Conservation (phyloP, 1,140 invertebrate species). For the Melitaea cinxia region DNA sequence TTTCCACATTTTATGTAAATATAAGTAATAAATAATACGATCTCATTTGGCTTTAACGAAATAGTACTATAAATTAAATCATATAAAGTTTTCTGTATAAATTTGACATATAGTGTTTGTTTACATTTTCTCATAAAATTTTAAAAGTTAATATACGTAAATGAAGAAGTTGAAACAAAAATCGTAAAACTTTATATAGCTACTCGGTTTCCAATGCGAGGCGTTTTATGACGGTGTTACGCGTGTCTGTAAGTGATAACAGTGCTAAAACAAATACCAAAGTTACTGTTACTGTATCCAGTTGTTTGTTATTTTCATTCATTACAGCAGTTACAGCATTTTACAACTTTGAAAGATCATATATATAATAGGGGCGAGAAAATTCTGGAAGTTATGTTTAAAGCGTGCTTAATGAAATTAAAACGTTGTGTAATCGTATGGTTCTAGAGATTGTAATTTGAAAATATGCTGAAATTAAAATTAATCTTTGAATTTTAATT, state of each 20-base stretch:
- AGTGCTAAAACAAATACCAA: conserved; percentile 7
- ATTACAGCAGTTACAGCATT: neutral
- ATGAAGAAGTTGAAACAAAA: conserved; percentile 12
- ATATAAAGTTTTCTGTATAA: conserved; percentile 4
- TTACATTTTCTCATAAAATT: conserved; percentile 13
- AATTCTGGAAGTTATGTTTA: too few relatives aligned
- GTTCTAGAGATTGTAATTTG: too few relatives aligned
- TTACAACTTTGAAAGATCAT: neutral
- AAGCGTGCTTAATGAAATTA: too few relatives aligned
- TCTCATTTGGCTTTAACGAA: neutral
- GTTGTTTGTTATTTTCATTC: neutral
- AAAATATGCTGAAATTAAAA: too few relatives aligned
- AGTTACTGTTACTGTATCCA: conserved; percentile 3
- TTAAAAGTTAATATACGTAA: conserved; percentile 20
- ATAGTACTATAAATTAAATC: neutral
- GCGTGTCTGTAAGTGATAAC: conserved; percentile 7
- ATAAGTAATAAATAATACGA: neutral
- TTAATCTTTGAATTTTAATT: too few relatives aligned
- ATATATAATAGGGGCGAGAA: too few relatives aligned
- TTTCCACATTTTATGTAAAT: neutral
- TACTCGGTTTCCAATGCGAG: conserved; percentile 10
- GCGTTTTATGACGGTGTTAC: neutral
- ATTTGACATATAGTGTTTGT: neutral
- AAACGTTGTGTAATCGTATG: too few relatives aligned
- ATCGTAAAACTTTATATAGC: conserved; percentile 20